These are phyloP conservation scores for Chrysolina americana DNA, from an alignment of 2,888 invertebrate genomes.

Conservation along the genomic window DNA sequence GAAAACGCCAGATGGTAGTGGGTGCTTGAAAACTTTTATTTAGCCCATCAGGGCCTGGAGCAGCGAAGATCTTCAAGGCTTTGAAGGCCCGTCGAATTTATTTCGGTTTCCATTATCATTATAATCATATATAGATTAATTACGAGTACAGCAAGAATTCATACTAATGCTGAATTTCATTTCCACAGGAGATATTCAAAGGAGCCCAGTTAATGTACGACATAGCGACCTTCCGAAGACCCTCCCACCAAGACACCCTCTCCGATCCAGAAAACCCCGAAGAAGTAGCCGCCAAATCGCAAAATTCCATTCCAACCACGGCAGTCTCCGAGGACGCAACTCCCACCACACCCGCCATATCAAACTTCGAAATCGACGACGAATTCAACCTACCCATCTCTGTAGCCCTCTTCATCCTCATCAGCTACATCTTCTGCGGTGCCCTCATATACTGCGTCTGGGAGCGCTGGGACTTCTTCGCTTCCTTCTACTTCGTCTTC, in stretches of 20 bases:
- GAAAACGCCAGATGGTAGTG: no score
- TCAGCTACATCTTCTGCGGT: conserved; percentile 90
- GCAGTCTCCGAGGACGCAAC: conserved; percentile 71
- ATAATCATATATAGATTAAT: no score
- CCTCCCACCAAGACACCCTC: conserved; percentile 69
- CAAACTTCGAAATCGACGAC: conserved; percentile 87
- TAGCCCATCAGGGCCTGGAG: no score
- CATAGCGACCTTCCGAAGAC: conserved; percentile 81
- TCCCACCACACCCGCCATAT: conserved; percentile 84
- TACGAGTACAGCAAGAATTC: no score
- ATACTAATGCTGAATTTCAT: background rate
- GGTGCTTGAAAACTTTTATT: no score
- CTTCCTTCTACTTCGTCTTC: conserved; percentile 97
- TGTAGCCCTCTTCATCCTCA: conserved; percentile 86
- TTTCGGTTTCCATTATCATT: no score
- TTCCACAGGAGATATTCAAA: conserved; percentile 84
- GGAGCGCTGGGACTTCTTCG: conserved; percentile 92
- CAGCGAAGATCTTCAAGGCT: no score
- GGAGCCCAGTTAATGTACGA: conserved; percentile 87
- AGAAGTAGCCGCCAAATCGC: conserved; percentile 4
- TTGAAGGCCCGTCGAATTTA: no score
- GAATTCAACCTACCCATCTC: conserved; percentile 96
- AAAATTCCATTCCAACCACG: conserved; percentile 1
- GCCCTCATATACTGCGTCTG: conserved; percentile 83
- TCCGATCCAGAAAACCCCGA: conserved; percentile 46